Conservation (phyloP, 1,140 invertebrate species). For the Zeugodacus cucurbitae region DNA sequence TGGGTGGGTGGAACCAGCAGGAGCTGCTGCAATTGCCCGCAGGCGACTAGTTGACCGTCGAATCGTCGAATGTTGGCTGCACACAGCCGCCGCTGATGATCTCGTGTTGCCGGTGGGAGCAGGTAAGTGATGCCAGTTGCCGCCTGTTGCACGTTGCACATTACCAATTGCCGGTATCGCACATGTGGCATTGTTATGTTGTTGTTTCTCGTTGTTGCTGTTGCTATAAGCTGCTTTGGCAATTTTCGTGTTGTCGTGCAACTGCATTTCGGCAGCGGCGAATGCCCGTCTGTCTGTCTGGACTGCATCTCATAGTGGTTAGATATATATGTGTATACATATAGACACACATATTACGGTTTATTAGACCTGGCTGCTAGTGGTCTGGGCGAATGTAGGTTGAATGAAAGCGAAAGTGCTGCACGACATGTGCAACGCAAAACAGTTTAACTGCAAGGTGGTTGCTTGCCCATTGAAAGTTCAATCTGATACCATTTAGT, state of each 20-base stretch:
- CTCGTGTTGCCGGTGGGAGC: background rate
- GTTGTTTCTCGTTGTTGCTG: background rate
- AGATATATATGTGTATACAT: background rate
- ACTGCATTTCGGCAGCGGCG: conserved; percentile 18
- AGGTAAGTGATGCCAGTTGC: background rate
- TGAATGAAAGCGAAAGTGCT: conserved; percentile 23
- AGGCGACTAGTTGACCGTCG: background rate
- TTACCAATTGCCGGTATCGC: background rate
- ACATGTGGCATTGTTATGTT: background rate
- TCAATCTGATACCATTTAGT: background rate
- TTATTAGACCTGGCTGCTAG: background rate
- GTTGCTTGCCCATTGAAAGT: background rate
- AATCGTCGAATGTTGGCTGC: background rate
- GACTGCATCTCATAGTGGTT: background rate
- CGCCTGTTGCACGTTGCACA: conserved; percentile 18
- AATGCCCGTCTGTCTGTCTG: background rate
- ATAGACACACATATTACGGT: background rate
- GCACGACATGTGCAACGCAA: background rate
- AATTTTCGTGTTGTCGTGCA: conserved; percentile 22
- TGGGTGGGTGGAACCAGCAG: background rate
- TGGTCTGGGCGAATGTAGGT: conserved; percentile 18
- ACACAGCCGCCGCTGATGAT: background rate
- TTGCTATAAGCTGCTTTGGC: background rate
- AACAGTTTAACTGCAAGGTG: background rate
- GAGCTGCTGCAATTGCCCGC: background rate